Evolutionary conservation across 1,140 invertebrate genomes (phyloP), one percentile per base, ranked within the genome.

Genomic region (Conus betulinus): DNA sequence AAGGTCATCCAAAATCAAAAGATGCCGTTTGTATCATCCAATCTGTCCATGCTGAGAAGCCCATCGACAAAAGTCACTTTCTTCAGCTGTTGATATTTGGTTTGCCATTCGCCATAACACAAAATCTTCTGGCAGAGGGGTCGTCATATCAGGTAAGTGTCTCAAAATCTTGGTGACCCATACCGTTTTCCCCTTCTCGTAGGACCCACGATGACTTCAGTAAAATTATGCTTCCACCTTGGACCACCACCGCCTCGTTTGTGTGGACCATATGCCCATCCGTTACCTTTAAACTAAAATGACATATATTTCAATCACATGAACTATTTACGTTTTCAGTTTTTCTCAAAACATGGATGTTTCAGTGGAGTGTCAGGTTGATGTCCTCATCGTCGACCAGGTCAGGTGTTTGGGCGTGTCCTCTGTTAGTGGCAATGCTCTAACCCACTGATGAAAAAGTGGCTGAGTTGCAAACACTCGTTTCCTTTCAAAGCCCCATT

Each of bases 31-130:
- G 71, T 74, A 8, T n/a, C n/a, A 74, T 25, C 20, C 71, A 13
- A 74, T 20, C 23, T 23, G 13, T 74, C 71, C 71, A 25, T 8
- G 0, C 6, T 74, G 71, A 6, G 71, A 8, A 88, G 25, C 1
- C 87, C 87, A 27, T 88, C 87, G 11, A 82, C 55, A 88, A 88
- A 88, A 3, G 27, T 63, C 57, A 88, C 87, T 25, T 60, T 60
- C 11, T 25, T 13, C 25, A 79, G 13, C 6, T 20, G 17, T 23
- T 74, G 7, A 25, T 74, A 74, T 1, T 23, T 23, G 8, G 71
- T 8, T n/a, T 74, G 88, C 89, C 90, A 90, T 84, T 74, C 63
- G 10, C 84, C 88, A 52, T 89, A 90, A 39, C 5, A 90, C 11
- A n/a, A 90, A 82, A 60, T 88, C 63, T 17, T 84, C 82, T 20